A percentile compares a stretch with the other conserved stretches of the same genome.
phyloP scores from a whole-genome alignment of 2,797 vertebrate genomes.

The Sitta carolinensis region DNA sequence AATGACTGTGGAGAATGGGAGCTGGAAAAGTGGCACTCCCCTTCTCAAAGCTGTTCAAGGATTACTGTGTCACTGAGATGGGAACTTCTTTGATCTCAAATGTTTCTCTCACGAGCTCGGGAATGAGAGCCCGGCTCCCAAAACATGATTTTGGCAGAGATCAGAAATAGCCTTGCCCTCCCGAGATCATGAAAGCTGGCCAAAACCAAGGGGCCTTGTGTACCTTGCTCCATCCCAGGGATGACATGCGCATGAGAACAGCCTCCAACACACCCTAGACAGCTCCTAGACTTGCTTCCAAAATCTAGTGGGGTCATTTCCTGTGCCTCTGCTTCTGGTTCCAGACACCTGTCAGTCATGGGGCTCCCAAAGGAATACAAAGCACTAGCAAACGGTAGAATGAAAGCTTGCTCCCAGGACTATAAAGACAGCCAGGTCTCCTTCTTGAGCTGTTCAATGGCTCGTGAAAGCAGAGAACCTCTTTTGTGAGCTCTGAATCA shows the following conservation, averaged over 20 bases:
- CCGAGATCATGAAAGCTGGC: neutral
- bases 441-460: neutral
- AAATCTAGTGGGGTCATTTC: neutral
- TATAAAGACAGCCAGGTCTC: neutral
- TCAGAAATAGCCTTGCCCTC: neutral
- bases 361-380: neutral
- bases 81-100: neutral
- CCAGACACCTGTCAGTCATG: neutral
- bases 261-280: neutral
- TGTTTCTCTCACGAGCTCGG: neutral
- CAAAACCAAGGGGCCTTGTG: neutral
- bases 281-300: neutral
- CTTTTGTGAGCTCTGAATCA: slow-evolving; percentile 12
- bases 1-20: neutral
- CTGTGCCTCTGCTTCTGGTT: neutral
- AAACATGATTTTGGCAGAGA: neutral
- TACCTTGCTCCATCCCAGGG: neutral
- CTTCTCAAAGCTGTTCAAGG: neutral
- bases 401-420: neutral
- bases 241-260: neutral
- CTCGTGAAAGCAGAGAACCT: neutral
- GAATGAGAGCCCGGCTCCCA: neutral
- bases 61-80: neutral
- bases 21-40: neutral
- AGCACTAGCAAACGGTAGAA: neutral